phyloP scores from a whole-genome alignment of 2,888 invertebrate genomes.

The Drosophila monieri region DNA sequence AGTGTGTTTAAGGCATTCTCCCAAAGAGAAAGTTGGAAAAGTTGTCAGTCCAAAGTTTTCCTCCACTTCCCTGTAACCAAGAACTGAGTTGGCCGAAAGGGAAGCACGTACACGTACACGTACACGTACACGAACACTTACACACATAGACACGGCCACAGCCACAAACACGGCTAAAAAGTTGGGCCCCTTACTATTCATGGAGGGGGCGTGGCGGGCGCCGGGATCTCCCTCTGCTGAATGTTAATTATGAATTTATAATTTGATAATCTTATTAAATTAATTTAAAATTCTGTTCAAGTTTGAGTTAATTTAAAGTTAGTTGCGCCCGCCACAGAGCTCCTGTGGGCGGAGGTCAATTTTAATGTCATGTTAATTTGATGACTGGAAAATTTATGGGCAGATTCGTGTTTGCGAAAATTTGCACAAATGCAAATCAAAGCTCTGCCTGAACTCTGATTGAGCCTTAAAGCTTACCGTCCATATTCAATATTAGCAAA shows the following conservation, averaged over 20 bases:
- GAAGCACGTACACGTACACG: constrained; percentile 8
- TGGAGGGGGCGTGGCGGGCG: constrained; percentile 11
- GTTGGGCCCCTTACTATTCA: neutral
- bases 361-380: constrained; percentile 67
- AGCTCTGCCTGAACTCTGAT: neutral
- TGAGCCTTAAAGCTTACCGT: neutral
- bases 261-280: constrained; percentile 80
- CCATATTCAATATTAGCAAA: neutral
- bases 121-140: neutral
- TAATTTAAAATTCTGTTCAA: constrained; percentile 74
- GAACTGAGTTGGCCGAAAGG: constrained; percentile 56
- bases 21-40: constrained; percentile 62
- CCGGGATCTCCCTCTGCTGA: constrained; percentile 30
- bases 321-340: constrained; percentile 20
- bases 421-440: constrained; percentile 9
- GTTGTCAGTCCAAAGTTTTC: constrained; percentile 52
- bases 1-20: constrained; percentile 54
- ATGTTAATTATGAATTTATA: constrained; percentile 78
- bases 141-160: neutral
- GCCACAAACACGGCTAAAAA: constrained; percentile 13
- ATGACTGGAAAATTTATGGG: constrained; percentile 47
- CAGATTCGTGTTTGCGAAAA: constrained; percentile 19
- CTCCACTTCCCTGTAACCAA: constrained; percentile 53
- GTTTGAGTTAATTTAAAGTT: constrained; percentile 77
- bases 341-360: constrained; percentile 40